Percentiles rank a stretch among this genome's conserved stretches.
Conservation (phyloP, 2,113 vertebrate genomes). For the Barbus barbus region DNA sequence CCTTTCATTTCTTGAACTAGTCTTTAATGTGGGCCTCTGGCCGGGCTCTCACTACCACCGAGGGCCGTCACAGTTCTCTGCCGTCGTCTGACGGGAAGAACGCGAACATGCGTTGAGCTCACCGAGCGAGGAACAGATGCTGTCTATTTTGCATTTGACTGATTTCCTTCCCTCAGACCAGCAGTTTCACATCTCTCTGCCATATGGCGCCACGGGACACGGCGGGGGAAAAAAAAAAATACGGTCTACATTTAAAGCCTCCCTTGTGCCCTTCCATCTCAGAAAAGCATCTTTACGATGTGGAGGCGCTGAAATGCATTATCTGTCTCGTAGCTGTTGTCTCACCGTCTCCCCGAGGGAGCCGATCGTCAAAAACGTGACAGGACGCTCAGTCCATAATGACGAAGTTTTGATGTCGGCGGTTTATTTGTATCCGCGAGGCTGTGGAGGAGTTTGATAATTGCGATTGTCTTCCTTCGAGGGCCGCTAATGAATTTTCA, state of each 20-base stretch:
- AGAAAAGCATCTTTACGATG: background rate
- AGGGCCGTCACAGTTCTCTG: constrained; percentile 1
- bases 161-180: constrained; percentile 43
- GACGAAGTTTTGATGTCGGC: too few relatives aligned
- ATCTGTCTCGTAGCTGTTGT: constrained; percentile 7
- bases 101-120: background rate
- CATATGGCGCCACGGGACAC: constrained; percentile 38
- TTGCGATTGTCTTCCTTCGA: background rate
- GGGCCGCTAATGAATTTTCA: constrained; percentile 39
- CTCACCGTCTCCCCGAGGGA: background rate
- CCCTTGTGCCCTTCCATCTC: constrained; percentile 16
- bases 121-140: constrained; percentile 5
- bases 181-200: constrained; percentile 42
- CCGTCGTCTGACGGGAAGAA: too few relatives aligned
- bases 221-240: background rate
- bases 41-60: background rate
- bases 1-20: background rate
- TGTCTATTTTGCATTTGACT: constrained; percentile 49
- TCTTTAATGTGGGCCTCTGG: background rate
- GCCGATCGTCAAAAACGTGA: constrained; percentile 12
- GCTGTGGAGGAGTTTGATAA: constrained; percentile 27
- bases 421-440: background rate
- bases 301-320: background rate
- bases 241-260: background rate
- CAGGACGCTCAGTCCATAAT: background rate